Percentiles rank a stretch among this genome's conserved stretches.
Conservation (phyloP, 1,140 invertebrate species). For the Pteromalus puparum region DNA sequence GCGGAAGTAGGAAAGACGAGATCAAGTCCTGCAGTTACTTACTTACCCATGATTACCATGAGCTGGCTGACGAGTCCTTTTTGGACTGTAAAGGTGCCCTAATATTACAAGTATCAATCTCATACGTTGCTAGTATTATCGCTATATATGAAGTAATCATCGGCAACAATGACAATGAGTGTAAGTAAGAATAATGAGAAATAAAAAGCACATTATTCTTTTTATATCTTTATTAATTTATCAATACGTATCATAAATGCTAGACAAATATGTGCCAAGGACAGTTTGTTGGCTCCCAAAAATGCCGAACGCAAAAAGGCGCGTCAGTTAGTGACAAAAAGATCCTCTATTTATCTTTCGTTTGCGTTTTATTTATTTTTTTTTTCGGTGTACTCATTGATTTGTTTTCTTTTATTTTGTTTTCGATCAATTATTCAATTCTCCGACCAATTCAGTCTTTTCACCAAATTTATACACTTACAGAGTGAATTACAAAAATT, state of each 20-base stretch:
- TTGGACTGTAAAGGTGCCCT: no score
- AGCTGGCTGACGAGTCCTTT: no score
- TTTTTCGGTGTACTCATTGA: conserved; percentile 17
- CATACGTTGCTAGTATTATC: no score
- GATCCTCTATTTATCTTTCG: conserved; percentile 46
- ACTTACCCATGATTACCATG: no score
- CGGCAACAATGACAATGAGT: no score
- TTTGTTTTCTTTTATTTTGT: conserved; percentile 25
- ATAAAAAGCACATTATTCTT: conserved; percentile 29
- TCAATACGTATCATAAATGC: conserved; percentile 70
- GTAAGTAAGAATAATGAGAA: neutral
- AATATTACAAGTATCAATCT: no score
- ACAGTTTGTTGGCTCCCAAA: conserved; percentile 67
- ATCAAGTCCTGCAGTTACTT: no score
- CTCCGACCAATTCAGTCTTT: conserved; percentile 23
- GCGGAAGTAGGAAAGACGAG: no score
- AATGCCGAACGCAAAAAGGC: conserved; percentile 62
- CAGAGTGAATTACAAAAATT: conserved; percentile 58
- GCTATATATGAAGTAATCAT: no score
- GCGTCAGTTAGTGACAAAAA: conserved; percentile 55
- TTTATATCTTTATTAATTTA: conserved; percentile 67
- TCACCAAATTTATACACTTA: conserved; percentile 55
- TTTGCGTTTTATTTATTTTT: conserved; percentile 20
- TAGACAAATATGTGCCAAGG: conserved; percentile 73
- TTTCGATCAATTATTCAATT: conserved; percentile 29